These are phyloP conservation scores for Suricata suricatta DNA, from an alignment of 2,113 vertebrate species.

Conservation along the genomic window DNA sequence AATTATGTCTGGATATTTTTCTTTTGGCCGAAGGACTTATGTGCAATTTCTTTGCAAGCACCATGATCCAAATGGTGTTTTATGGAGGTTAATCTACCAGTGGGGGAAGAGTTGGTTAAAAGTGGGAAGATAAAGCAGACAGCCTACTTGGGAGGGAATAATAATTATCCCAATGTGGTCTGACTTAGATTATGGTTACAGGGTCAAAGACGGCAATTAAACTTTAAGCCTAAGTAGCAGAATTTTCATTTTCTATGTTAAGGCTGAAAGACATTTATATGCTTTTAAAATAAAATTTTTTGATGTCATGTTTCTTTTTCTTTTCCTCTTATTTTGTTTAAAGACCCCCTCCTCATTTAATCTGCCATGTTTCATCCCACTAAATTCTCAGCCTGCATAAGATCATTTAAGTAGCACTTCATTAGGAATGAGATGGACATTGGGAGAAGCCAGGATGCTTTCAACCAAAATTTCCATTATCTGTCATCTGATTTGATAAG, in stretches of 20 bases:
- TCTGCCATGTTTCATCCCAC: not conserved
- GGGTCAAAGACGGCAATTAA: not conserved
- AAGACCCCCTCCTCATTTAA: not conserved
- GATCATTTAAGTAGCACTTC: slow-evolving; percentile 65
- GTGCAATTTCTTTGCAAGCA: not conserved
- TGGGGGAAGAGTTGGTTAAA: not conserved
- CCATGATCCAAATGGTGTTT: not conserved
- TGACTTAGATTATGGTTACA: not conserved
- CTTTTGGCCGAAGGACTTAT: not conserved
- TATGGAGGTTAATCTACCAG: not conserved
- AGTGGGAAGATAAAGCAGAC: not conserved
- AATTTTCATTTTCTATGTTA: not conserved
- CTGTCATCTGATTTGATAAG: slow-evolving; percentile 48
- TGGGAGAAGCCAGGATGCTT: slow-evolving; percentile 78
- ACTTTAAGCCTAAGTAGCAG: not conserved
- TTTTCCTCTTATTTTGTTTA: not conserved
- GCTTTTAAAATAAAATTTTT: not conserved
- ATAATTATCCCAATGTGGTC: not conserved
- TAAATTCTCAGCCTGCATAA: not conserved
- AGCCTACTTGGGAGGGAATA: not conserved
- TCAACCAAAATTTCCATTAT: slow-evolving; percentile 75
- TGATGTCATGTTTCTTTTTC: not conserved
- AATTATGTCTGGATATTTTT: not conserved
- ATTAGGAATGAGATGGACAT: slow-evolving; percentile 69
- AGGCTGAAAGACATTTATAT: not conserved